These are phyloP conservation scores for Gasterosteus aculeatus DNA, from an alignment of 2,113 vertebrate species.

Conservation along the genomic window DNA sequence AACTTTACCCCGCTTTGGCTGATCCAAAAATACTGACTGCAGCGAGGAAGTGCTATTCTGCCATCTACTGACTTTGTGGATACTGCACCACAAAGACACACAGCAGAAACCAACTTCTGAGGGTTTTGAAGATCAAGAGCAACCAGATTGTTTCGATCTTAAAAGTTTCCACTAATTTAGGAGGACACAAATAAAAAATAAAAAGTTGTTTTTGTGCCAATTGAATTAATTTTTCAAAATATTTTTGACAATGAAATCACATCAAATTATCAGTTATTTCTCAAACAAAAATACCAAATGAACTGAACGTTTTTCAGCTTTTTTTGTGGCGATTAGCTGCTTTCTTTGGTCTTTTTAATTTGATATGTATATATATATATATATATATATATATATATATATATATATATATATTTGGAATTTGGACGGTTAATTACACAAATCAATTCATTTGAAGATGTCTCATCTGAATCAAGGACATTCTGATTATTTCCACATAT, in stretches of 20 bases:
- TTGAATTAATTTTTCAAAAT: too few species aligned
- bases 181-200: neutral
- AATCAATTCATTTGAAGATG: neutral
- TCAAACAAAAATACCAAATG: too few species aligned
- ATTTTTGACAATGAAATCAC: neutral
- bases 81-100: constrained; percentile 14
- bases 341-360: neutral
- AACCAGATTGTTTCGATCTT: too few species aligned
- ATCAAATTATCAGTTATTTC: neutral
- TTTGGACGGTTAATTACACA: neutral
- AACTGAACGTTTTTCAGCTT: neutral
- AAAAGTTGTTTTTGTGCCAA: too few species aligned
- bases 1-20: constrained; percentile 29
- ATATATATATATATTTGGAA: neutral
- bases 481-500: neutral
- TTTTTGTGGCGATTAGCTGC: neutral
- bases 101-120: constrained; percentile 2
- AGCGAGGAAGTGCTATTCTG: constrained; percentile 6
- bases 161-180: neutral
- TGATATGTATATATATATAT: neutral
- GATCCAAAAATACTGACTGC: neutral
- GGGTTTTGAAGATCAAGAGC: constrained; percentile 18
- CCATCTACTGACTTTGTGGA: constrained; percentile 6
- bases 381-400: neutral
- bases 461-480: neutral